These are phyloP conservation scores for Pteronotus mesoamericanus DNA, from an alignment of 2,797 vertebrate genomes.

Conservation along the genomic window DNA sequence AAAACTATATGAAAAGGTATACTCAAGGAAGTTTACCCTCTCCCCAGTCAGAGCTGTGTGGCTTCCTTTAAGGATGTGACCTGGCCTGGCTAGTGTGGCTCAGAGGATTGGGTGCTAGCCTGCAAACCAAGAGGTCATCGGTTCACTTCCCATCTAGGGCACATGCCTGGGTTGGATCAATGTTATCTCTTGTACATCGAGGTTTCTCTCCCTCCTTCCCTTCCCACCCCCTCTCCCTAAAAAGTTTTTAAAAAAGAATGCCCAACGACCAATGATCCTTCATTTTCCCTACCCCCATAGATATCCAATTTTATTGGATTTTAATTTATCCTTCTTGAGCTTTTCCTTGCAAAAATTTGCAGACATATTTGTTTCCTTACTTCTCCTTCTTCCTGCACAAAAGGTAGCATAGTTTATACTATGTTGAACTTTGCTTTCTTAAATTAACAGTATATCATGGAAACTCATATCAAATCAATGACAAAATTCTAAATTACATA, in stretches of 20 bases:
- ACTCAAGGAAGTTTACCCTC: not conserved
- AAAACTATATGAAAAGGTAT: not conserved
- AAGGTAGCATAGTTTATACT: not conserved
- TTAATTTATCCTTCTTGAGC: not conserved
- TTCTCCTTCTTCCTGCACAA: not conserved
- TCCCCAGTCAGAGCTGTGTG: not conserved
- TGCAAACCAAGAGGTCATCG: not conserved
- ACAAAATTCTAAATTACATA: not conserved
- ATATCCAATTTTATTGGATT: not conserved
- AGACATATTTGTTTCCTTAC: not conserved
- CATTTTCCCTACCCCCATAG: not conserved
- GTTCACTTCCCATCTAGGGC: not conserved
- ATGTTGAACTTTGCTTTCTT: not conserved
- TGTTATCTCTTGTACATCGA: too few species aligned
- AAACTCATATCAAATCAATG: not conserved
- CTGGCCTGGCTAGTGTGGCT: not conserved
- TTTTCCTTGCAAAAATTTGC: conserved; percentile 6
- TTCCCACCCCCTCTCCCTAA: not conserved
- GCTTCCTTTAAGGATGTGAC: not conserved
- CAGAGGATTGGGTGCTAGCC: not conserved
- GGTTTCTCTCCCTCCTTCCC: not conserved
- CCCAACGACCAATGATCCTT: not conserved
- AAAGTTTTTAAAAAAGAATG: not conserved
- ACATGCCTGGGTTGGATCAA: not conserved
- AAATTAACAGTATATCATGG: not conserved